Evolutionary conservation across 2,113 vertebrate species (phyloP).

Genomic region (Sminthopsis crassicaudata): DNA sequence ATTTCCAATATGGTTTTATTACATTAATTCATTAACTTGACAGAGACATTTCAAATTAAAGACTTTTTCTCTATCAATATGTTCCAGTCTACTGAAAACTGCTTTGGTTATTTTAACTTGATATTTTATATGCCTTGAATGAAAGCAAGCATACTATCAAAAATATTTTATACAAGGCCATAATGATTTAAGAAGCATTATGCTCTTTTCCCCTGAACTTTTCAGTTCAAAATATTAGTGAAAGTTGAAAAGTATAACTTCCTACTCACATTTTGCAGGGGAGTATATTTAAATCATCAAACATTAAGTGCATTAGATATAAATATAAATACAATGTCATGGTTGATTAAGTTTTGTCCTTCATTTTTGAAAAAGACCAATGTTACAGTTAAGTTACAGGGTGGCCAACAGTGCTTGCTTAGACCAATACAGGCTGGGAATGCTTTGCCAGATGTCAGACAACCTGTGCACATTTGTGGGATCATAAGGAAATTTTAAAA

Average conservation of each 20-base stretch:
- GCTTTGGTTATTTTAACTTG: constrained; percentile 51
- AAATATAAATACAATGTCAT: too few relatives aligned
- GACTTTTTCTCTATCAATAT: constrained; percentile 49
- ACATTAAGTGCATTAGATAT: background rate
- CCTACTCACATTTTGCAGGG: background rate
- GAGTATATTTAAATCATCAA: background rate
- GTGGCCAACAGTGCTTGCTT: too few relatives aligned
- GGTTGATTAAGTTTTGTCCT: too few relatives aligned
- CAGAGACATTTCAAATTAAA: constrained; percentile 69
- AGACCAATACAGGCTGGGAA: too few relatives aligned
- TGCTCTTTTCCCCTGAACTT: background rate
- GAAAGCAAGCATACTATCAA: constrained; percentile 53
- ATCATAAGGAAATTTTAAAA: background rate
- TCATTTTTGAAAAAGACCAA: too few relatives aligned
- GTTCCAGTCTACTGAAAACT: constrained; percentile 68
- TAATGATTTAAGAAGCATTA: background rate
- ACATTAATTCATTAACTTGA: constrained; percentile 73
- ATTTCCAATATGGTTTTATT: constrained; percentile 70
- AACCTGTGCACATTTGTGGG: background rate
- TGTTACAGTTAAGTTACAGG: too few relatives aligned
- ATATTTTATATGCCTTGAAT: constrained; percentile 55
- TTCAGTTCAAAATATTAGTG: background rate
- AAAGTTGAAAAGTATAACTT: background rate
- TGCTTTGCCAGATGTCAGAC: too few relatives aligned
- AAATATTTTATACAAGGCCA: constrained; percentile 9